Evolutionary conservation across 1,140 invertebrate species (phyloP), one percentile per base, ranked within the genome.

Genomic region (Drosophila serrata): DNA sequence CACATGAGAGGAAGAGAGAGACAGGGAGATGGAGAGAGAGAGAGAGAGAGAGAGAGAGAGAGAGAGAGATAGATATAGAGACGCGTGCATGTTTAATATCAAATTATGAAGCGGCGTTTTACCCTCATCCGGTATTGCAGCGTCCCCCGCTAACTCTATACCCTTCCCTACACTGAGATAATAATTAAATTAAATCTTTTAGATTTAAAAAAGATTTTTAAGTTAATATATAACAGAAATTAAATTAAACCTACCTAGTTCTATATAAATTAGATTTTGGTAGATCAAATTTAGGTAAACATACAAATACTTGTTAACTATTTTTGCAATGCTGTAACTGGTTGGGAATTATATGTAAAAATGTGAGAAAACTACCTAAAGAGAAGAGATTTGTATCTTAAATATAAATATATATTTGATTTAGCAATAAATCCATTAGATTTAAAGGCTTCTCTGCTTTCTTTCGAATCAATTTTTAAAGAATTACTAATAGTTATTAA

Each of bases 31-130:
- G n/a, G n/a, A n/a, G 68, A n/a, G n/a, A n/a, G n/a, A n/a, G 40
- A 19, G 69, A 19, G 51, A 3, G 48, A 72, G 40, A 19, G 69
- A 19, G 51, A 4, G 48, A 72, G 15, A 39, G 68, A 24, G 24
- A 24, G 24, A 24, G 24, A 4, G 24, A 24, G 57, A 24, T 33
- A 17, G 13, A 56, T 49, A 40, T 46, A 31, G 51, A 37, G 17
- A 58, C 73, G 74, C 61, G 62, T 82, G 84, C 84, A 87, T 87
- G 84, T 87, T 87, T 87, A 82, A 87, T 87, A 88, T 80, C 80
- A 82, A 87, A 87, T 87, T 87, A 87, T 87, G 84, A 88, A 88
- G 81, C 67, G 67, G 79, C 80, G 65, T 81, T 46, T 58, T 58
- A 68, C 65, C 80, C 75, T 77, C 58, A 72, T 75, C 63, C 60